A percentile compares a stretch with the other conserved stretches of the same genome.
These are phyloP conservation scores for Tylochromis polylepis DNA, from an alignment of 2,113 vertebrate genomes.

Conservation along the genomic window DNA sequence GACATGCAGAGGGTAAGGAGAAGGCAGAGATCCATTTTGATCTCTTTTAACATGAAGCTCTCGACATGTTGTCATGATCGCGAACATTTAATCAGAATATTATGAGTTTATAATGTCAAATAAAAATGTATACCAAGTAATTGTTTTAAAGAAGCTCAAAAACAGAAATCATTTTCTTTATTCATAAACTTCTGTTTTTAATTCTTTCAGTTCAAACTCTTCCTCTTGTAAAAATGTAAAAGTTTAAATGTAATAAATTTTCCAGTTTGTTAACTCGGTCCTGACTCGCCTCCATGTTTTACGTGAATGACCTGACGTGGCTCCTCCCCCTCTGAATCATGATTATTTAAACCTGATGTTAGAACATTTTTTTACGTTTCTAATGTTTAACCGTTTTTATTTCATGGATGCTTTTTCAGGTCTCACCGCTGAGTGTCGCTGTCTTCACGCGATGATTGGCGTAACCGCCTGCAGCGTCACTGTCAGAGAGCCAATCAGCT, in stretches of 20 bases:
- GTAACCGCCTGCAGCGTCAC: not conserved
- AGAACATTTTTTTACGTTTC: no score
- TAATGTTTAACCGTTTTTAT: not conserved
- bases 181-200: not conserved
- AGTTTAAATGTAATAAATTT: not conserved
- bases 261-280: not conserved
- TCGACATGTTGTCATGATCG: not conserved
- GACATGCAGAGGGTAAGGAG: not conserved
- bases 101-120: not conserved
- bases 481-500: not conserved
- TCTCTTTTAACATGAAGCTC: not conserved
- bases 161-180: rapidly evolving
- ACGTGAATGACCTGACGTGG: not conserved
- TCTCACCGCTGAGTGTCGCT: not conserved
- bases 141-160: not conserved
- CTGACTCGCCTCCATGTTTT: not conserved
- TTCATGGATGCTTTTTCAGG: not conserved
- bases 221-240: not conserved
- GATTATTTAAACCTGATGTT: not conserved
- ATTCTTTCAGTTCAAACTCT: not conserved
- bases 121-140: not conserved
- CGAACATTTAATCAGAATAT: not conserved
- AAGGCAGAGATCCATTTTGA: not conserved
- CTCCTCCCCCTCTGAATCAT: not conserved
- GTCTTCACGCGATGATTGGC: not conserved